Percentiles rank a stretch among this genome's conserved stretches.
These are phyloP conservation scores for Xiphorhynchus elegans DNA, from an alignment of 2,113 vertebrate species.

Conservation along the genomic window DNA sequence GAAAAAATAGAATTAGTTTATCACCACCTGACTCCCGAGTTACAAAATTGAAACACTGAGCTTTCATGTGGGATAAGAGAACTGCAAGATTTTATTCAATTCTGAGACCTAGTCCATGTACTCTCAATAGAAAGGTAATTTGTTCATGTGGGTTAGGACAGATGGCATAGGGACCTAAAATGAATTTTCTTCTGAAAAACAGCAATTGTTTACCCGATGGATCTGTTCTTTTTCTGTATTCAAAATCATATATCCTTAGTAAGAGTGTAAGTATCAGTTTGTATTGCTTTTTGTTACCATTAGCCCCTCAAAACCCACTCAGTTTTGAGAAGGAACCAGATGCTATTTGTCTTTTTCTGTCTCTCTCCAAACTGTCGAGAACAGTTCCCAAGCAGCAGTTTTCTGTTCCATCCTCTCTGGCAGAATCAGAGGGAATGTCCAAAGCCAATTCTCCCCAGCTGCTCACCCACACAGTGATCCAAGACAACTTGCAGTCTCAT, in stretches of 20 bases:
- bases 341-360: neutral
- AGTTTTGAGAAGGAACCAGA: neutral
- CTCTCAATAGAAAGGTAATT: constrained; percentile 5
- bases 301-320: neutral
- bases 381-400: neutral
- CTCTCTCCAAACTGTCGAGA: neutral
- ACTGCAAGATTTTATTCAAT: neutral
- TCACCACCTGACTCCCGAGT: neutral
- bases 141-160: constrained; percentile 29
- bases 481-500: neutral
- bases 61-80: neutral
- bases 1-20: neutral
- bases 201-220: neutral
- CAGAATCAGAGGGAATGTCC: neutral
- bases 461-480: neutral
- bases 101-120: neutral
- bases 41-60: neutral
- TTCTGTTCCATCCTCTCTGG: neutral
- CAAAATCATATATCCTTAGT: neutral
- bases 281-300: neutral
- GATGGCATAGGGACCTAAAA: neutral
- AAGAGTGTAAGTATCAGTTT: neutral
- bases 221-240: neutral
- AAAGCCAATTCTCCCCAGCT: neutral
- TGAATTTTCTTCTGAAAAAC: neutral